Base-by-base conservation (phyloP, 2,888 invertebrate species). In the Cacoxenus indagator region DNA sequence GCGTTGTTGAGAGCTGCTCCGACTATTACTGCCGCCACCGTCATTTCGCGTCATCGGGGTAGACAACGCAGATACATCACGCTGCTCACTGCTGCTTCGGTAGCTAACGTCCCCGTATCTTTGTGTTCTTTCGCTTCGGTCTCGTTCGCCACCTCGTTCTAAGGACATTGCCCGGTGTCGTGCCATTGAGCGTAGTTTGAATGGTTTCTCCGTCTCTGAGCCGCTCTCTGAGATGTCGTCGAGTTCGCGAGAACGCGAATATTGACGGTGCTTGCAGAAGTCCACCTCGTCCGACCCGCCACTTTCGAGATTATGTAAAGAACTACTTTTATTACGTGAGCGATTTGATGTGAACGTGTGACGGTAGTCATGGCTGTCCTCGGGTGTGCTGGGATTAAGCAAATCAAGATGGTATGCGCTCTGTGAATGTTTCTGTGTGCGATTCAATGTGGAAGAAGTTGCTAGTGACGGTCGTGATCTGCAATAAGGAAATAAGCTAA, bases 181-280 rank as follows among this genome's bases (percentile, higher is more conserved):
- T 4, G 27, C 62, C 0, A 69, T 67, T 17, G 74, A 72, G 51
- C 76, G 69, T 1, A 85, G 81, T 68, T 81, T 78, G 43, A n/a
- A 24, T 46, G 81, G 78, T 11, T 85, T 85, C 76, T 88, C 88
- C 9, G 86, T 86, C 68, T 88, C 88, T 1, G 88, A 88, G 46
- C 87, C 88, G 65, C 88, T 88, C 78, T 88, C 88, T 0, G 88
- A 88, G 51, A 88, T 88, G 59, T 88, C 85, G 76, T 90, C 90
- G 26, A 89, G 78, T 59, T 87, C 86, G n/a, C 90, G 88, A 2
- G 88, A 87, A n/a, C 88, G 84, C 1, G 90, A 88, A 17, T 85
- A 87, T 22, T 87, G 86, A 11, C 87, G 87, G 2, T 86, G 74
- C 68, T 86, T 86, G 19, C 85, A 84, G 67, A 85, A 82, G 70